Evolutionary conservation across 2,888 invertebrate species (phyloP).

Genomic region (Kuschelorhynchus macadamiae): DNA sequence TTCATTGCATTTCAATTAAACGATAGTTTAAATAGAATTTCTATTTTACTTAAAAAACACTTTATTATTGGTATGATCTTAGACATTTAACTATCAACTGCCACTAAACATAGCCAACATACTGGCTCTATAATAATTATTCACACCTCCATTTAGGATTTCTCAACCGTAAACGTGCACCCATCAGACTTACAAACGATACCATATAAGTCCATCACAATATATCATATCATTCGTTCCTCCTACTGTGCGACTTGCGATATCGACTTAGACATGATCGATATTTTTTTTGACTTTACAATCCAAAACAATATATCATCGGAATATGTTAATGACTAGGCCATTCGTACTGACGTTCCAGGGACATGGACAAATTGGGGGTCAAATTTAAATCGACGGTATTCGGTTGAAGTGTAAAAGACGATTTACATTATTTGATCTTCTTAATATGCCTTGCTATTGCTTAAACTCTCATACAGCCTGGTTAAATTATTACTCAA

Average conservation of each 20-base stretch:
- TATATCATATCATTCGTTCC: constrained; percentile 27
- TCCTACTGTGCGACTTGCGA: constrained; percentile 29
- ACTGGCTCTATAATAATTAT: not conserved
- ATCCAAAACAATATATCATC: constrained; percentile 35
- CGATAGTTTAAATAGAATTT: too few species aligned
- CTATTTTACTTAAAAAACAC: too few species aligned
- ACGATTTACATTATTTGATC: constrained; percentile 5
- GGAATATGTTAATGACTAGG: constrained; percentile 18
- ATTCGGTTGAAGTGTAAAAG: not conserved
- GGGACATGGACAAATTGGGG: constrained; percentile 37
- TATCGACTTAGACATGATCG: constrained; percentile 30
- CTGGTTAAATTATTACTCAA: too few species aligned
- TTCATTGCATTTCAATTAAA: too few species aligned
- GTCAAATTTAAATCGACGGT: constrained; percentile 23
- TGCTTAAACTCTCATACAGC: too few species aligned
- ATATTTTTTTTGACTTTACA: constrained; percentile 28
- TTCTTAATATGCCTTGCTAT: too few species aligned
- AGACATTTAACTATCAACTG: too few species aligned
- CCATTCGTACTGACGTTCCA: constrained; percentile 27
- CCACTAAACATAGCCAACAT: too few species aligned
- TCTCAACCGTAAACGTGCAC: not conserved
- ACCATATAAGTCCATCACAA: constrained; percentile 30
- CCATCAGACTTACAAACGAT: constrained; percentile 12
- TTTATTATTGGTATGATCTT: too few species aligned
- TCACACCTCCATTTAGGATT: constrained; percentile 7